Conservation (phyloP, 2,888 invertebrate genomes). For the Pomacea canaliculata region DNA sequence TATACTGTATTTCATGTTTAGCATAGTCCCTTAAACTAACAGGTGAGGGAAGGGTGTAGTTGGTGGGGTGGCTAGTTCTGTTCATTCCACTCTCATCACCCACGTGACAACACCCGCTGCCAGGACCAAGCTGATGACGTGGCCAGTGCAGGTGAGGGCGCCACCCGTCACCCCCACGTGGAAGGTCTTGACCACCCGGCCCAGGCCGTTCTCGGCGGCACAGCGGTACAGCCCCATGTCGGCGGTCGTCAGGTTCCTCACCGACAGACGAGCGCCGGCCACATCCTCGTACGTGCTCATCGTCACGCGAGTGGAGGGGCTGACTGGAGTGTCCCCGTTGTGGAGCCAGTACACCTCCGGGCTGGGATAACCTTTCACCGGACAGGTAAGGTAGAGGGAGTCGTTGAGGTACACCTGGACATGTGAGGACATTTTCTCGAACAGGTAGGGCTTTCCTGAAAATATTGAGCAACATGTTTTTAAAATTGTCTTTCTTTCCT, state of each 20-base stretch:
- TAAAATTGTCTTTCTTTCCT: background rate
- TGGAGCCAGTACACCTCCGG: constrained; percentile 79
- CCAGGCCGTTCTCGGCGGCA: constrained; percentile 28
- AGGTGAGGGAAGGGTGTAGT: too few species aligned
- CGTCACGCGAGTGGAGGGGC: constrained; percentile 29
- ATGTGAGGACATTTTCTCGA: background rate
- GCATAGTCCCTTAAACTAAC: too few species aligned
- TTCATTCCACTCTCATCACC: background rate
- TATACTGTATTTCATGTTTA: too few species aligned
- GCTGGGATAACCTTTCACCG: constrained; percentile 78
- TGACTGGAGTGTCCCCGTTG: constrained; percentile 38
- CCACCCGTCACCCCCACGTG: constrained; percentile 17
- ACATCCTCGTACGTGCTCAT: constrained; percentile 36
- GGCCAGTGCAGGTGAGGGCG: background rate
- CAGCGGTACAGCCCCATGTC: constrained; percentile 29
- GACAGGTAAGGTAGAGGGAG: constrained; percentile 81
- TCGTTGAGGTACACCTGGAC: constrained; percentile 70
- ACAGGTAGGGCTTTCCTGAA: constrained; percentile 26
- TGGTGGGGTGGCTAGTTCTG: too few species aligned
- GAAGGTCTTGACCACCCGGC: constrained; percentile 22
- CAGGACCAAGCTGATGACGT: background rate
- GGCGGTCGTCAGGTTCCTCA: constrained; percentile 8
- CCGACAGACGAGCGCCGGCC: constrained; percentile 25
- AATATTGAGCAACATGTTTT: background rate
- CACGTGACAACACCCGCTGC: background rate